Conservation (phyloP, 2,797 vertebrate species). For the Lycodopsis pacificus region DNA sequence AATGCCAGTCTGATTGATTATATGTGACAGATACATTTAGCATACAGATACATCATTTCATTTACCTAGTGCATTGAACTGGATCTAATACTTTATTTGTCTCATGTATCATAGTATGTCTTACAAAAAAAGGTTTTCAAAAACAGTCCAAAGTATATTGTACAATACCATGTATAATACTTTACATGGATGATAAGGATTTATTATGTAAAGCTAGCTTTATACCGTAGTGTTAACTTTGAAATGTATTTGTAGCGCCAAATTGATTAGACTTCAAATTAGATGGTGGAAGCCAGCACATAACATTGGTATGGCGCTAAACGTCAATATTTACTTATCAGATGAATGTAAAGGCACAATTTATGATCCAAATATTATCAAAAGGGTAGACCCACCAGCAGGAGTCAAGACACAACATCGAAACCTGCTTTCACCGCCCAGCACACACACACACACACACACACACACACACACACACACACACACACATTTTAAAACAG, state of each 20-base stretch:
- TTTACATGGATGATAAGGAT: background rate
- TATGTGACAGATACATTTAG: constrained; percentile 48
- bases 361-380: background rate
- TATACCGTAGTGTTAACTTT: background rate
- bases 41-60: constrained; percentile 37
- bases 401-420: background rate
- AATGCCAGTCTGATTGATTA: constrained; percentile 65
- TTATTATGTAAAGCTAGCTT: background rate
- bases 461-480: too few relatives aligned
- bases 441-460: too few relatives aligned
- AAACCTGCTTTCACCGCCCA: background rate
- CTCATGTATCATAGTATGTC: constrained; percentile 7
- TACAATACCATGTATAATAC: background rate
- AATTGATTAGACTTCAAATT: background rate
- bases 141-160: constrained; percentile 2
- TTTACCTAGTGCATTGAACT: constrained; percentile 38
- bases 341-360: background rate
- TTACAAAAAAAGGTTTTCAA: background rate
- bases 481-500: background rate
- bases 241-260: background rate
- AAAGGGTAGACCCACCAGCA: background rate
- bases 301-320: background rate
- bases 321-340: background rate
- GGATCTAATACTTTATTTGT: constrained; percentile 29
- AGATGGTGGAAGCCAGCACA: background rate